Evolutionary conservation across 2,113 vertebrate genomes (phyloP), one percentile per base, ranked within the genome.

Genomic region (Craseonycteris thonglongyai): DNA sequence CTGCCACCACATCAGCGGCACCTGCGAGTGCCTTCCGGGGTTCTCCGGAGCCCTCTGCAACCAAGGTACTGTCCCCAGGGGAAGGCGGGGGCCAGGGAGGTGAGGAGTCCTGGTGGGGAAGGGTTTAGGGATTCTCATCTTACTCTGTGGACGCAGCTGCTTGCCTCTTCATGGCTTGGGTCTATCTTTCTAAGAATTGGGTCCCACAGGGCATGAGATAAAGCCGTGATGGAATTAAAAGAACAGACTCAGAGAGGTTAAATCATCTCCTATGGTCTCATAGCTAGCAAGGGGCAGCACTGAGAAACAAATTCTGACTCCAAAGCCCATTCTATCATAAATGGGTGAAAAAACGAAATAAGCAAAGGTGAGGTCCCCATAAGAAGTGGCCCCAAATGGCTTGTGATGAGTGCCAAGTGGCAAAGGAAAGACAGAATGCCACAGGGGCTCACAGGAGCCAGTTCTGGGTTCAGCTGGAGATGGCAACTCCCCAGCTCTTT

Each of bases 41-140:
- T 99, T 99, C 98, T 98, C 98, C 0, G 99, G 99, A 9, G 97
- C 98, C 0, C 99, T 99, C 96, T 99, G 99, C 98, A 99, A 99
- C 98, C 99, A 99, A 99, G 99, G 99, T 99, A 98, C 83, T 18
- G 9, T 61, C 40, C 33, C 58, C 15, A 3, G 33, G 74, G 19
- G 30, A 11, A 35, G 56, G 47, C 0, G 2, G 7, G 5, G 40
- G 19, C 69, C n/a, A 2, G 49, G 89, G 63, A 65, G 75, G 19
- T 0, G 9, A 28, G 49, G 76, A 38, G 63, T 38, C 42, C 42
- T 69, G 16, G 61, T 19, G 45, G 3, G 38, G 61, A 33, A 16
- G 66, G 38, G 22, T 21, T 61, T 69, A 6, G 38, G 45, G 78
- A 14, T 47, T n/a, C 63, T 35, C 30, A 11, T 40, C 42, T 21